These are phyloP conservation scores for Latrodectus elegans DNA, from an alignment of 2,888 invertebrate species.

Conservation along the genomic window DNA sequence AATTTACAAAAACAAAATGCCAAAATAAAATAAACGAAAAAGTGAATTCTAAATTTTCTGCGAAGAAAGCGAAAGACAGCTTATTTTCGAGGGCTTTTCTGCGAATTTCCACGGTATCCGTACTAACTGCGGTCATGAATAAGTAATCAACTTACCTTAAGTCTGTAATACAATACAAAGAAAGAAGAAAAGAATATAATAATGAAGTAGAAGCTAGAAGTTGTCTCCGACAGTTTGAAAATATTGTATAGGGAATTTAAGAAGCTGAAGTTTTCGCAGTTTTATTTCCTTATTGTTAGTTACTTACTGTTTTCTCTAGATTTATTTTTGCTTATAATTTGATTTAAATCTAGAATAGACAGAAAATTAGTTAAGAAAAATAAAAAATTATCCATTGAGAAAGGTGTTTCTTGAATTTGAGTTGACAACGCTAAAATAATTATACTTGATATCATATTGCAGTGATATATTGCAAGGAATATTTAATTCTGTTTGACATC, in stretches of 20 bases:
- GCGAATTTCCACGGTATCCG: constrained; percentile 6
- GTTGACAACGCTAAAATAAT: too few species aligned
- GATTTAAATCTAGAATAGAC: not conserved
- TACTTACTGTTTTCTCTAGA: not conserved
- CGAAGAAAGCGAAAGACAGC: too few species aligned
- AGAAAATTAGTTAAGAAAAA: not conserved
- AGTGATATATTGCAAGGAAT: too few species aligned
- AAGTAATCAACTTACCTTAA: constrained; percentile 31
- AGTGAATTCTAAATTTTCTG: not conserved
- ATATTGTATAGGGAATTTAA: too few species aligned
- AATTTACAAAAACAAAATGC: not conserved
- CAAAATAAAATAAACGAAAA: not conserved
- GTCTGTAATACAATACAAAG: constrained; percentile 36
- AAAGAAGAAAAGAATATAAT: not conserved
- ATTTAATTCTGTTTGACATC: too few species aligned
- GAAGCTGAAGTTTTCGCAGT: too few species aligned
- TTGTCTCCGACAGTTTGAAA: too few species aligned
- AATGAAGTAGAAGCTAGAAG: too few species aligned
- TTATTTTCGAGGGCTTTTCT: not conserved
- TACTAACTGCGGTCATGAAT: constrained; percentile 49
- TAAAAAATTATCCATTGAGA: too few species aligned
- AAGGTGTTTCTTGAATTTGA: too few species aligned
- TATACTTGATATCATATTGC: too few species aligned
- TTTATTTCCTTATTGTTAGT: not conserved
- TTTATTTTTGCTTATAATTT: not conserved